Conservation (phyloP, 2,113 vertebrate genomes). For the Mastomys natalensis region DNA sequence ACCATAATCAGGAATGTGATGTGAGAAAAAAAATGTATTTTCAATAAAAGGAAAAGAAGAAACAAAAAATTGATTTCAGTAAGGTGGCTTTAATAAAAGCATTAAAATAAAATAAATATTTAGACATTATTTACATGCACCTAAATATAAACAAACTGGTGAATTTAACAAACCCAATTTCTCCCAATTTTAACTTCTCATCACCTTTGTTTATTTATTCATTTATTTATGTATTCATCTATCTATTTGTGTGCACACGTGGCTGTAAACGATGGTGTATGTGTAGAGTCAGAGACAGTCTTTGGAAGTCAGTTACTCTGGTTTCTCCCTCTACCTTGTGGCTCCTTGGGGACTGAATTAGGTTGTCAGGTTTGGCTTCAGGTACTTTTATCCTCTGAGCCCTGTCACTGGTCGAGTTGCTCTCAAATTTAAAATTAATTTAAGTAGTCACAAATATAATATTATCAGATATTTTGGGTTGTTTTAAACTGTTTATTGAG, state of each 20-base stretch:
- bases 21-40: neutral
- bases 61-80: neutral
- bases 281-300: neutral
- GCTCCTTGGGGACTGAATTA: neutral
- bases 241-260: neutral
- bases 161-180: conserved; percentile 38
- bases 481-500: neutral
- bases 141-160: neutral
- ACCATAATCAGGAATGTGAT: neutral
- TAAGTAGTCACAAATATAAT: neutral
- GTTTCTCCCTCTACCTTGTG: neutral
- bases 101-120: neutral
- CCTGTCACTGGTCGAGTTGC: neutral
- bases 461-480: neutral
- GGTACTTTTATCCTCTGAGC: neutral
- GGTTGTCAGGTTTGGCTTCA: neutral
- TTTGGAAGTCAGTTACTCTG: neutral
- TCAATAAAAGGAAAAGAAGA: neutral
- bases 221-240: neutral
- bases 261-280: too few relatives aligned
- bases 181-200: neutral
- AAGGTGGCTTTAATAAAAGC: neutral
- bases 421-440: conserved; percentile 12
- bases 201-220: neutral
- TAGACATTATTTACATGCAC: neutral